phyloP scores from a whole-genome alignment of 2,113 vertebrate species.

The Hemibagrus wyckioides region DNA sequence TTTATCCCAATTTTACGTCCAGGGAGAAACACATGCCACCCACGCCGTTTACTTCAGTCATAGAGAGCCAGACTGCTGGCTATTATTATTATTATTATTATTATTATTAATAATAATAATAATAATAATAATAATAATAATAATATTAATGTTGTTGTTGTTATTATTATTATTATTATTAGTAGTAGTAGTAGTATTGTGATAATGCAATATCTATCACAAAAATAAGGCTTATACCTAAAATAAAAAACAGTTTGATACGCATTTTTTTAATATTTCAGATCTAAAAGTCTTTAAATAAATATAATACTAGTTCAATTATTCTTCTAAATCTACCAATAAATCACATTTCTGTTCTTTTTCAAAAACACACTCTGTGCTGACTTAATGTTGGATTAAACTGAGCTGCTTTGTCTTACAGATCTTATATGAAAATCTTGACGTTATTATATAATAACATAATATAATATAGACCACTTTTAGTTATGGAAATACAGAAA shows the following conservation, averaged over 20 bases:
- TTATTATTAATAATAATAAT: too few species aligned
- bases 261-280: too few species aligned
- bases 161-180: not conserved
- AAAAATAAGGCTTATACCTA: not conserved
- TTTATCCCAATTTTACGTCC: slow-evolving; percentile 75
- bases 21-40: slow-evolving; percentile 55
- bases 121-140: too few species aligned
- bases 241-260: not conserved
- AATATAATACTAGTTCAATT: not conserved
- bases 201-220: not conserved
- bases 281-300: too few species aligned
- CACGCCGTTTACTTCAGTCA: slow-evolving; percentile 61
- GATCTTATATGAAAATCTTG: not conserved
- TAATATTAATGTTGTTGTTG: not conserved
- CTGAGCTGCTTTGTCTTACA: not conserved
- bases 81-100: not conserved
- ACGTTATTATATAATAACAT: too few species aligned
- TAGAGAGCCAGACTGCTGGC: not conserved
- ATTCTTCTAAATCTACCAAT: not conserved
- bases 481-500: not conserved
- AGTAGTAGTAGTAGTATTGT: not conserved
- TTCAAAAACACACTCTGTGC: not conserved
- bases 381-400: not conserved
- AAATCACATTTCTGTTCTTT: not conserved
- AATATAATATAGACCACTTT: not conserved